Conservation (phyloP, 2,797 vertebrate genomes). For the Chloroceryle inda region DNA sequence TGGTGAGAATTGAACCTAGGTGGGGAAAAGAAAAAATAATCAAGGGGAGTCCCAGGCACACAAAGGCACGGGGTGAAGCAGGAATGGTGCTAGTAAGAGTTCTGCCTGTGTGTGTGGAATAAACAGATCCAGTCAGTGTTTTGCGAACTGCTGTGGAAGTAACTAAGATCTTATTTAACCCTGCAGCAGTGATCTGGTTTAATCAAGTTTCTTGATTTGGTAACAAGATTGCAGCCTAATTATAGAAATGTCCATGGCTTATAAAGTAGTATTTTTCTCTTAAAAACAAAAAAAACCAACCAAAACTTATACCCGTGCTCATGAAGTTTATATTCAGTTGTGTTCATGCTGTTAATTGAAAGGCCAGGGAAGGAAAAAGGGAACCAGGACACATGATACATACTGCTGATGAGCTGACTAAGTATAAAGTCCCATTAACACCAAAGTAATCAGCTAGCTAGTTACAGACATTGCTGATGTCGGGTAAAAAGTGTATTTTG, state of each 20-base stretch:
- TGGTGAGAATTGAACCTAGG: not conserved
- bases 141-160: not conserved
- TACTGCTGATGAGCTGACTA: not conserved
- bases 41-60: not conserved
- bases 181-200: not conserved
- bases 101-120: not conserved
- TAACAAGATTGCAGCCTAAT: not conserved
- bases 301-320: accelerated
- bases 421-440: not conserved
- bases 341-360: not conserved
- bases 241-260: not conserved
- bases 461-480: slow-evolving; percentile 29
- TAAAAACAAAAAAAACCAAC: not conserved
- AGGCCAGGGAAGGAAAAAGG: not conserved
- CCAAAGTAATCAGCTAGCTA: not conserved
- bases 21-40: not conserved
- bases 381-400: not conserved
- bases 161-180: not conserved
- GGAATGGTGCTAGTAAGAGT: not conserved
- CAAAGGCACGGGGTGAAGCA: not conserved
- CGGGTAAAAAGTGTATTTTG: slow-evolving; percentile 22
- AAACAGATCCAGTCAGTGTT: not conserved
- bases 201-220: not conserved
- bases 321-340: not conserved
- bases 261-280: not conserved